A percentile compares a stretch with the other conserved stretches of the same genome.
These are phyloP conservation scores for Nyleta sp. DNA, from an alignment of 2,888 invertebrate species.

Conservation along the genomic window DNA sequence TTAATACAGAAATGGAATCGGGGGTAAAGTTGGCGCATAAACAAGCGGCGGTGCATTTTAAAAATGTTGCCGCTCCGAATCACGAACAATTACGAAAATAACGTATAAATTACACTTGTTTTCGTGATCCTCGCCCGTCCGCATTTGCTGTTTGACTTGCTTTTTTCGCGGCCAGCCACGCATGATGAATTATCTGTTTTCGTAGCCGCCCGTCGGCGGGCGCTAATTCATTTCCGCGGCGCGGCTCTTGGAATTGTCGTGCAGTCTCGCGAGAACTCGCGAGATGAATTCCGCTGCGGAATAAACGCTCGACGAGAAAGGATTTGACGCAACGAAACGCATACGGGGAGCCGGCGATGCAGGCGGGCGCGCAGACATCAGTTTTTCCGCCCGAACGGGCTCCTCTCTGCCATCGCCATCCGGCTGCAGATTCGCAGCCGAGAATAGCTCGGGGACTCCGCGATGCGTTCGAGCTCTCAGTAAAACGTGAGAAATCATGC, in stretches of 20 bases:
- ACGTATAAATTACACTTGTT: slow-evolving; percentile 55
- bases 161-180: slow-evolving; percentile 52
- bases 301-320: slow-evolving; percentile 41
- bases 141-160: slow-evolving; percentile 49
- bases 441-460: slow-evolving; percentile 49
- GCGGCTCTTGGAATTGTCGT: slow-evolving; percentile 43
- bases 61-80: slow-evolving; percentile 6
- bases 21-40: not conserved
- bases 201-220: slow-evolving; percentile 28
- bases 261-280: slow-evolving; percentile 53
- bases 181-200: slow-evolving; percentile 62
- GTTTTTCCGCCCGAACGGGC: slow-evolving; percentile 57
- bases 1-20: slow-evolving; percentile 17
- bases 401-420: slow-evolving; percentile 44
- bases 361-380: slow-evolving; percentile 52
- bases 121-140: slow-evolving; percentile 20
- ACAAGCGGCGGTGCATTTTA: slow-evolving; percentile 3
- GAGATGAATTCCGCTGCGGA: slow-evolving; percentile 28
- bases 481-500: slow-evolving; percentile 61
- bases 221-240: slow-evolving; percentile 52
- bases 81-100: slow-evolving; percentile 53
- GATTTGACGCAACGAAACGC: slow-evolving; percentile 45
- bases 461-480: slow-evolving; percentile 37
- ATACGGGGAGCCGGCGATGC: not conserved
- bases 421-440: slow-evolving; percentile 47